A percentile compares a stretch with the other conserved stretches of the same genome.
Evolutionary conservation across 2,888 invertebrate genomes (phyloP).

Genomic region (Mythimna impura): DNA sequence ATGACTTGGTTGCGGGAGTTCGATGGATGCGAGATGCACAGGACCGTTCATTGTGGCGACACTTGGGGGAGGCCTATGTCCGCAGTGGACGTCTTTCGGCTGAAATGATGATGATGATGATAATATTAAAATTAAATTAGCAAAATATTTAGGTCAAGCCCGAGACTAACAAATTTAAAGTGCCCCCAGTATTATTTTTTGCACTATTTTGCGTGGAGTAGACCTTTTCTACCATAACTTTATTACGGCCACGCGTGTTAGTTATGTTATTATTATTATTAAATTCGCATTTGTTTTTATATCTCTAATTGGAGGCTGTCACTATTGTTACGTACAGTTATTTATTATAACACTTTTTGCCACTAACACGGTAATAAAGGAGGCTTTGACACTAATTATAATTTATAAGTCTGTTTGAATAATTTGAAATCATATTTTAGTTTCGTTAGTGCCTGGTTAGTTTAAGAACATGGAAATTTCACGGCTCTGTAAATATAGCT

Average conservation of each 20-base stretch:
- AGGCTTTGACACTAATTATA: conserved; percentile 35
- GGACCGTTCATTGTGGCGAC: too few species aligned
- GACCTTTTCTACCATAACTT: conserved; percentile 1
- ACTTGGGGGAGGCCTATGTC: too few species aligned
- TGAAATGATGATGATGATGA: too few species aligned
- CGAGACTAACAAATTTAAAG: too few species aligned
- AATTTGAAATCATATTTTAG: neutral
- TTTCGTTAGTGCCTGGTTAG: neutral
- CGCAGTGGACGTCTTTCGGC: too few species aligned
- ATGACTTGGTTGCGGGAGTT: too few species aligned
- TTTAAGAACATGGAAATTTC: too few species aligned
- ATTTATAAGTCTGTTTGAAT: conserved; percentile 3
- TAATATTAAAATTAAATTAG: too few species aligned
- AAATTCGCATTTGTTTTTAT: conserved; percentile 34
- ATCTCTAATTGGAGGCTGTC: conserved; percentile 44
- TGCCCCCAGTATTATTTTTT: neutral
- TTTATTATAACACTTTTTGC: conserved; percentile 15
- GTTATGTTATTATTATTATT: neutral
- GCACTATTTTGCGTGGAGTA: neutral
- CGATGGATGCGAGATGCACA: too few species aligned
- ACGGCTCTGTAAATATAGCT: too few species aligned
- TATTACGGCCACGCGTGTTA: neutral
- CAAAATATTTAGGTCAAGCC: too few species aligned
- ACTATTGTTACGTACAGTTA: conserved; percentile 44
- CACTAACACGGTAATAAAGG: conserved; percentile 9